Percentiles rank a stretch among this genome's conserved stretches.
These are phyloP conservation scores for Chaetura pelagica DNA, from an alignment of 2,113 vertebrate genomes.

Conservation along the genomic window DNA sequence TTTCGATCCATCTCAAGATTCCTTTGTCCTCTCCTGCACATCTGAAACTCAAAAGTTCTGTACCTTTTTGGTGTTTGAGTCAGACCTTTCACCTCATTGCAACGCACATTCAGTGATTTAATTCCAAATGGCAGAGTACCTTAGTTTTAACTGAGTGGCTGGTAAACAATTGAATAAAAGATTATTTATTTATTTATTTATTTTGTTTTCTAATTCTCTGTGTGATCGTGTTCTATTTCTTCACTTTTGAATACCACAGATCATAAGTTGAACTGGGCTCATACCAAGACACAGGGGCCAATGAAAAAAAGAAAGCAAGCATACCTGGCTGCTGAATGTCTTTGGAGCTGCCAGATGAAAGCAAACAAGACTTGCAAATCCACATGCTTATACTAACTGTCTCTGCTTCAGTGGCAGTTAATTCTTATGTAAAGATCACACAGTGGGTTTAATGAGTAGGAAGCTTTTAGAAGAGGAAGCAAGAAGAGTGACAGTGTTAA, in stretches of 20 bases:
- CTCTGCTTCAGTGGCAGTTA: background rate
- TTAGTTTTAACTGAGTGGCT: background rate
- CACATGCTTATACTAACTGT: background rate
- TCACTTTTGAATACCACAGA: background rate
- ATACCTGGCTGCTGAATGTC: background rate
- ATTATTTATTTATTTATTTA: background rate
- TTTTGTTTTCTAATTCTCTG: slow-evolving; percentile 32
- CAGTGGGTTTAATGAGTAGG: background rate
- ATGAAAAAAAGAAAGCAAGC: background rate
- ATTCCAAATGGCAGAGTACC: background rate
- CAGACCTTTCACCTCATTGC: background rate
- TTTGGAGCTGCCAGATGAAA: background rate
- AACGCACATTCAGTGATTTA: background rate
- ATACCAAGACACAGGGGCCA: background rate
- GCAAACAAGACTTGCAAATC: background rate
- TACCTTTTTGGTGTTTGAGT: background rate
- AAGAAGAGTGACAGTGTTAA: background rate
- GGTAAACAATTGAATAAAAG: slow-evolving; percentile 58
- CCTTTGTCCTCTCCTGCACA: background rate
- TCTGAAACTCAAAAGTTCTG: background rate
- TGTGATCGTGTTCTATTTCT: background rate
- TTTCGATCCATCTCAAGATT: accelerated
- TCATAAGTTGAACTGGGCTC: slow-evolving; percentile 1
- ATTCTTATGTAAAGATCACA: background rate
- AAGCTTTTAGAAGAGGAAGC: background rate